A percentile compares a stretch with the other conserved stretches of the same genome.
These are phyloP conservation scores for Hydriomena furcata DNA, from an alignment of 2,888 invertebrate species.

Conservation along the genomic window DNA sequence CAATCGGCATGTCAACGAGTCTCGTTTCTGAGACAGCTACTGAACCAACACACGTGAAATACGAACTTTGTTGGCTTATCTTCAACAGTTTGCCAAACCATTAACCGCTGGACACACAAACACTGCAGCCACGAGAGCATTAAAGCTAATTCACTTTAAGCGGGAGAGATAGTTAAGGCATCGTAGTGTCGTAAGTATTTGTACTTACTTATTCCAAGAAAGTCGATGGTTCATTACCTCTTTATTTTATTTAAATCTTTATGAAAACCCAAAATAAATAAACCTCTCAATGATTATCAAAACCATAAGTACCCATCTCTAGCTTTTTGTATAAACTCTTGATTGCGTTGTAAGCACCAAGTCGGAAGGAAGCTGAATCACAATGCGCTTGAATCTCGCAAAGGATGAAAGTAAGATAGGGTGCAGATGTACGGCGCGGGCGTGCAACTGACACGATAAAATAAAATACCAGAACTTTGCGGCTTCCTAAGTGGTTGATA, in stretches of 20 bases:
- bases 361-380: constrained; percentile 46
- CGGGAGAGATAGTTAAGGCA: constrained; percentile 6
- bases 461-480: constrained; percentile 54
- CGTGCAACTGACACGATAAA: constrained; percentile 62
- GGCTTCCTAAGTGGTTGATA: constrained; percentile 21
- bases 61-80: constrained; percentile 59
- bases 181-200: not conserved
- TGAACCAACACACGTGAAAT: constrained; percentile 61
- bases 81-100: constrained; percentile 62
- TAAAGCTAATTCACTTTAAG: constrained; percentile 23
- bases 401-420: constrained; percentile 49
- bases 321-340: constrained; percentile 52
- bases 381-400: constrained; percentile 59
- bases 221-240: not conserved
- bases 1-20: constrained; percentile 69
- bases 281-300: too few relatives aligned
- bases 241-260: too few relatives aligned
- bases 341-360: constrained; percentile 51
- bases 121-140: constrained; percentile 33
- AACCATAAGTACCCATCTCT: constrained; percentile 7
- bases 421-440: constrained; percentile 50
- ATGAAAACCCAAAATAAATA: too few relatives aligned
- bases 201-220: not conserved
- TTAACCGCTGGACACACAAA: constrained; percentile 53
- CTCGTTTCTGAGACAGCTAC: constrained; percentile 52